phyloP scores from a whole-genome alignment of 2,797 vertebrate species.

The Bovichtus diacanthus region DNA sequence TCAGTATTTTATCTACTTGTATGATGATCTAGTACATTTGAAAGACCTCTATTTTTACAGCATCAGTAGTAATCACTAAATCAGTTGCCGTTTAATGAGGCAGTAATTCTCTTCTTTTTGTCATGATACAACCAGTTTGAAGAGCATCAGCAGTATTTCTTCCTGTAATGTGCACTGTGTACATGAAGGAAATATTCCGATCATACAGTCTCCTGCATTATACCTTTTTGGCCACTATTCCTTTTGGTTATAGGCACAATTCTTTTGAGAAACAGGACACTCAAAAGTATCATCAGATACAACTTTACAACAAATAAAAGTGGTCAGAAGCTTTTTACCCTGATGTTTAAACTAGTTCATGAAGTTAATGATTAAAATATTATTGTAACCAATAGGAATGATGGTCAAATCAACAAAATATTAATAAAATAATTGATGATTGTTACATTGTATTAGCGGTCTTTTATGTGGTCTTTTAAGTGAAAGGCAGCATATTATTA shows the following conservation, averaged over 20 bases:
- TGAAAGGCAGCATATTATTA: neutral
- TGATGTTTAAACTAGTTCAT: neutral
- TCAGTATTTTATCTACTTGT: conserved; percentile 18
- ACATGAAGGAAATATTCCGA: neutral
- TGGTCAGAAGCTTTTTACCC: neutral
- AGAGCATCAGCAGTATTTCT: conserved; percentile 10
- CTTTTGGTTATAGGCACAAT: neutral
- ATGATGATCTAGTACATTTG: neutral
- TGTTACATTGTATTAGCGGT: neutral
- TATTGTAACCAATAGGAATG: neutral
- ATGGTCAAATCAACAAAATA: neutral
- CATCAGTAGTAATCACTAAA: neutral
- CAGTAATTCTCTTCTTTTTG: neutral
- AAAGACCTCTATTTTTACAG: neutral
- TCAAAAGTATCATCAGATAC: neutral
- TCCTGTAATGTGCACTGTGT: neutral
- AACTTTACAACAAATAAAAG: neutral
- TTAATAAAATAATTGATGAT: neutral
- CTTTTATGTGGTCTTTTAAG: conserved; percentile 5
- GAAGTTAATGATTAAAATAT: neutral
- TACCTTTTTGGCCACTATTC: neutral
- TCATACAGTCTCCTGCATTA: neutral
- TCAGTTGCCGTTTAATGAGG: neutral
- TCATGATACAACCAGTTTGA: neutral
- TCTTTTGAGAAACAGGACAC: neutral